These are phyloP conservation scores for Fukomys damarensis DNA, from an alignment of 2,113 vertebrate genomes.

Conservation along the genomic window DNA sequence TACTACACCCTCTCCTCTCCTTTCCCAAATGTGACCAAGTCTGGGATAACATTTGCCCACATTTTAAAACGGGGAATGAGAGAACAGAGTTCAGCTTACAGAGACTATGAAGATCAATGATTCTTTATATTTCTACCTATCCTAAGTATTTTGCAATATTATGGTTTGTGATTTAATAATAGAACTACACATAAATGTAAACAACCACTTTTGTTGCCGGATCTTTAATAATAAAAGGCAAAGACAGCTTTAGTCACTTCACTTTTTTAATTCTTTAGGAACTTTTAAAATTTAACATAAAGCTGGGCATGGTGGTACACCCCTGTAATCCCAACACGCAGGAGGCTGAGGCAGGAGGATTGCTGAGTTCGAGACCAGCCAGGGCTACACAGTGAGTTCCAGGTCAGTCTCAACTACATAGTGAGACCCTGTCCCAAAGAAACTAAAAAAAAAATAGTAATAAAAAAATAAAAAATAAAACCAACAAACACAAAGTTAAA, in stretches of 20 bases:
- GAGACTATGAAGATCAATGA: background rate
- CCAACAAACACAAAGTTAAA: background rate
- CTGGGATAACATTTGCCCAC: background rate
- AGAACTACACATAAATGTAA: background rate
- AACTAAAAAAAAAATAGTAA: no score
- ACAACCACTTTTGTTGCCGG: background rate
- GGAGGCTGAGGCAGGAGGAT: no score
- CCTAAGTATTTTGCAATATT: background rate
- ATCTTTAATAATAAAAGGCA: background rate
- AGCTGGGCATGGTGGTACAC: no score
- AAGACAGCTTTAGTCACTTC: background rate
- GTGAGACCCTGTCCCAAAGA: no score
- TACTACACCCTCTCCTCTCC: background rate
- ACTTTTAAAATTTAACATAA: background rate
- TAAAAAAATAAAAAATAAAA: no score
- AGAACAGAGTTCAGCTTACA: background rate
- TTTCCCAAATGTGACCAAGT: background rate
- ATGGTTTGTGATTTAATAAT: background rate
- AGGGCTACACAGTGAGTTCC: no score
- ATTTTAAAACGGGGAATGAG: background rate
- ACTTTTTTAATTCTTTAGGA: background rate
- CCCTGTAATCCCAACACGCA: no score
- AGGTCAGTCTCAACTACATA: no score
- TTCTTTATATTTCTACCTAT: background rate
- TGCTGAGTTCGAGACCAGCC: no score